These are phyloP conservation scores for Zelostemma sp. DNA, from an alignment of 1,140 invertebrate species.

Conservation along the genomic window DNA sequence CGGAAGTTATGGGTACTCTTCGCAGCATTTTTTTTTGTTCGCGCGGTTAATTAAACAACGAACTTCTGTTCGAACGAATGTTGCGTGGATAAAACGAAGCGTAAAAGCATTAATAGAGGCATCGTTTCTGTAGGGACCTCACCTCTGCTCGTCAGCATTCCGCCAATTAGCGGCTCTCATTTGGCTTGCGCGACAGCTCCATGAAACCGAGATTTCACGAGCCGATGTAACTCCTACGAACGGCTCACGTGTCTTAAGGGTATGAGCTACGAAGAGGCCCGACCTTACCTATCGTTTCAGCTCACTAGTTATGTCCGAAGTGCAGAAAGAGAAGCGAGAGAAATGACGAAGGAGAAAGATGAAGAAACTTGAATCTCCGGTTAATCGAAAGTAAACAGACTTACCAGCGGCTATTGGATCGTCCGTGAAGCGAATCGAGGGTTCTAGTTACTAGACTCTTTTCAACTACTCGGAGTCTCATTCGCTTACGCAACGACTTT, in stretches of 20 bases:
- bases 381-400: slow-evolving; percentile 54
- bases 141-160: slow-evolving; percentile 21
- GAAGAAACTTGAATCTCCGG: slow-evolving; percentile 38
- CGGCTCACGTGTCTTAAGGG: slow-evolving; percentile 33
- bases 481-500: too few relatives aligned
- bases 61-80: neutral
- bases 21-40: too few relatives aligned
- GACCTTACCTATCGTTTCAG: slow-evolving; percentile 34
- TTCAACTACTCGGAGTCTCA: too few relatives aligned
- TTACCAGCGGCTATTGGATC: slow-evolving; percentile 46
- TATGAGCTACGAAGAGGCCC: slow-evolving; percentile 37
- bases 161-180: slow-evolving; percentile 57
- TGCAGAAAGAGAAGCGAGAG: slow-evolving; percentile 24
- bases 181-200: slow-evolving; percentile 48
- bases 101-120: neutral
- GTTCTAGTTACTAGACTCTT: too few relatives aligned
- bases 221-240: slow-evolving; percentile 31
- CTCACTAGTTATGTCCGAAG: slow-evolving; percentile 35
- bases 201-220: slow-evolving; percentile 56
- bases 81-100: neutral
- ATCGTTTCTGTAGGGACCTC: neutral
- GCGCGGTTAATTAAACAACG: too few relatives aligned
- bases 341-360: slow-evolving; percentile 10
- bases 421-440: slow-evolving; percentile 45
- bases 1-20: too few relatives aligned